These are phyloP conservation scores for Microtus obscurus DNA, from an alignment of 2,797 vertebrate genomes.

Conservation along the genomic window DNA sequence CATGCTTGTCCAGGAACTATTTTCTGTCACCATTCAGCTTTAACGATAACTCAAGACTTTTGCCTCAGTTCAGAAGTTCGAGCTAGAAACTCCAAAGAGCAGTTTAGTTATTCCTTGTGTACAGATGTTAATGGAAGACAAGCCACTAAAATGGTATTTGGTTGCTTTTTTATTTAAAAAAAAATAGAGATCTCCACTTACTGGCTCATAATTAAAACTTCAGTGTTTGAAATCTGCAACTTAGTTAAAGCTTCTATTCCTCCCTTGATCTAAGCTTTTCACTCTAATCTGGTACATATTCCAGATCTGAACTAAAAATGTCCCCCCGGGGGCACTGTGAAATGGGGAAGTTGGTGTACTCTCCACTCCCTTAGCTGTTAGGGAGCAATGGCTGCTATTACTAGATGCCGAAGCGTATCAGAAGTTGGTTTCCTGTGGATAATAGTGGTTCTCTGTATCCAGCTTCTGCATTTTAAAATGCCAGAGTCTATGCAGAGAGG, in stretches of 20 bases:
- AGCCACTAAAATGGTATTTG: neutral
- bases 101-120: neutral
- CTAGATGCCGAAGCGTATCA: neutral
- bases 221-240: conserved; percentile 1
- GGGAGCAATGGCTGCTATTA: neutral
- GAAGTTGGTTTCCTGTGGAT: neutral
- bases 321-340: neutral
- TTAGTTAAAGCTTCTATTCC: neutral
- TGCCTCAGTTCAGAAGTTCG: neutral
- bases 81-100: neutral
- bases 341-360: neutral
- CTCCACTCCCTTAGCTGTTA: neutral
- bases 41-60: neutral
- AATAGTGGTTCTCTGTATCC: neutral
- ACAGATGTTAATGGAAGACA: neutral
- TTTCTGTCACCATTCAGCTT: conserved; percentile 11
- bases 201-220: conserved; percentile 21
- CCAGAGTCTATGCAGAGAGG: neutral
- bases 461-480: conserved; percentile 23
- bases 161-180: neutral
- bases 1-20: conserved; percentile 46
- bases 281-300: neutral
- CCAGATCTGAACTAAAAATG: conserved; percentile 13
- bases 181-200: conserved; percentile 11
- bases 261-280: conserved; percentile 11